Base-by-base conservation (phyloP, 2,113 vertebrate genomes). In the Macrotus californicus region DNA sequence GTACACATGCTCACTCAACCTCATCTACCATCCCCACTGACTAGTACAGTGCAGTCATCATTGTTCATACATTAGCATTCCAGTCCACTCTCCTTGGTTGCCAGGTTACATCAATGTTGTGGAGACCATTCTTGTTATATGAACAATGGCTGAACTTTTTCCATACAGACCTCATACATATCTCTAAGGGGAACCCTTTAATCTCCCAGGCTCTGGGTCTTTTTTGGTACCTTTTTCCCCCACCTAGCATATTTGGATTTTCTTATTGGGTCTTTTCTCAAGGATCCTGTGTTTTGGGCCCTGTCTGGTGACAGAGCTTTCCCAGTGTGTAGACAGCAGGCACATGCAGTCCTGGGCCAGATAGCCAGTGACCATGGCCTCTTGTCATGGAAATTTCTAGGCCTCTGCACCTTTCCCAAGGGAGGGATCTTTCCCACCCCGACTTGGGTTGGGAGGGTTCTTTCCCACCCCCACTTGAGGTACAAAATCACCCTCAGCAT, bases 401-500 rank as follows among this genome's bases (percentile, higher is more conserved):
- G 48, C 48, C 67, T 86, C n/a, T 92, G 15, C 19, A 31, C 46
- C 39, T 73, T 66, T 43, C 31, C 34, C 70, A 69, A 79, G 81
- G 61, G 16, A 36, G 9, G 21, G 0, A 5, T 18, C 21, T 72
- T 79, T 59, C 2, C n/a, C 3, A 43, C 54, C 3, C 18, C 14
- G 10, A 4, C 6, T 66, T 56, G 0, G 21, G 0, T 5, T 18
- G 81, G 61, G 16, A 36, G 9, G 21, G 0, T 5, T 18, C 21
- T 72, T 79, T 59, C 2, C n/a, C 3, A 43, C 54, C 3, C 18
- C 14, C 13, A 4, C 6, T 66, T 56, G 0, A 36, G 39, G 67
- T 83, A 19, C 29, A 83, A 34, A 29, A 19, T 41, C 34, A 29
- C 18, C 39, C 54, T 19, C 24, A 29, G 46, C 48, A 39, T 26